Conservation (phyloP, 1,140 invertebrate genomes). For the Drosophila nebulosa region DNA sequence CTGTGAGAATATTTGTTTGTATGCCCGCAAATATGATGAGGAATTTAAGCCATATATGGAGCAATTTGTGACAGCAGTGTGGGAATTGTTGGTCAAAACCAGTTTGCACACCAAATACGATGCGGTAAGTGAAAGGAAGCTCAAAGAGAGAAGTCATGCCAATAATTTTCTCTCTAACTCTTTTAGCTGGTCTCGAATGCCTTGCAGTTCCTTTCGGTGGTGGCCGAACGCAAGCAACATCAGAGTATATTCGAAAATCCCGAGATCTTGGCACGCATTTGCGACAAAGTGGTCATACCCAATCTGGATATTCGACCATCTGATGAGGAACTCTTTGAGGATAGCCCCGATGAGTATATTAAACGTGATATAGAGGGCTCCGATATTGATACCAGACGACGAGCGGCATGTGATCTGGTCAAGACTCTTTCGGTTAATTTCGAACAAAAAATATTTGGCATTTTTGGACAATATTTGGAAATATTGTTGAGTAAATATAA, state of each 20-base stretch:
- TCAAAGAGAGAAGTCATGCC: not conserved
- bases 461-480: constrained; percentile 95
- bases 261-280: constrained; percentile 93
- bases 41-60: constrained; percentile 95
- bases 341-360: constrained; percentile 99
- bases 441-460: constrained; percentile 94
- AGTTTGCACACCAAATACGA: constrained; percentile 95
- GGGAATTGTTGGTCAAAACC: constrained; percentile 93
- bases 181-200: constrained; percentile 95
- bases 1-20: constrained; percentile 96
- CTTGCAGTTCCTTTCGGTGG: constrained; percentile 95
- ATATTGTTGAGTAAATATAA: constrained; percentile 90
- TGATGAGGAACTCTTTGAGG: constrained; percentile 98
- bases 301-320: constrained; percentile 98
- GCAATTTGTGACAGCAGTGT: constrained; percentile 95
- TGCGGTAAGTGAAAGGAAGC: constrained; percentile 84
- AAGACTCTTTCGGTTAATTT: constrained; percentile 93
- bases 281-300: constrained; percentile 98
- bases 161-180: not conserved
- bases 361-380: constrained; percentile 98
- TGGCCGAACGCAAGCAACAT: constrained; percentile 94
- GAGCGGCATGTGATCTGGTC: constrained; percentile 98
- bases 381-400: constrained; percentile 96
- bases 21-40: constrained; percentile 98
- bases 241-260: constrained; percentile 94